Base-by-base conservation (phyloP, 1,140 invertebrate genomes). In the Pseudomyrmex flavicornis region DNA sequence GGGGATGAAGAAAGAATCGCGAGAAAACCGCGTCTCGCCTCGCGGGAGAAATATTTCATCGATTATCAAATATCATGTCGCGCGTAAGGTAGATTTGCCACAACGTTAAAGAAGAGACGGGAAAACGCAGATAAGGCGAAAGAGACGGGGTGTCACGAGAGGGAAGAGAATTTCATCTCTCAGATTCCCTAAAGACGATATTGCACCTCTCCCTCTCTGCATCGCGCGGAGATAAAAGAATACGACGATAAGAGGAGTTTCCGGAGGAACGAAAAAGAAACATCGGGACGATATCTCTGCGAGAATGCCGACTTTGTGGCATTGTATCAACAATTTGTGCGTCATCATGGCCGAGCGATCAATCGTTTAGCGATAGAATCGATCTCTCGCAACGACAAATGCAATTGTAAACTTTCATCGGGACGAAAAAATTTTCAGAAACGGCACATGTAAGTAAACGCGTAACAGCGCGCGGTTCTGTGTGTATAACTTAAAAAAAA, bases 271-370 rank as follows among this genome's bases (percentile, higher is more conserved):
- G 20, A 63, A 58, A 58, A 75, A 52, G 52, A 74, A 62, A 89
- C 75, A 73, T 85, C 88, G 73, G 74, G 35, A 2, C 74, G 85
- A 83, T 89, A 90, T 88, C 83, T 76, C 65, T 61, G 46, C 10
- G 35, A 87, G 70, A 74, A 82, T 73, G 62, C 65, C 82, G 79
- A 88, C 84, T 91, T 89, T 83, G 59, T 59, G 72, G 61, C 79
- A 17, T 73, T 82, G 84, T 66, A 85, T 82, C 85, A 66, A 85
- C 83, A 79, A 76, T 65, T 65, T 85, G 75, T 61, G 80, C 85
- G 69, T 66, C 48, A 65, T 87, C 82, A 83, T 9, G 73, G 74
- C 69, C 65, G 61, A 82, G 26, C 72, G 65, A 84, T 85, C 73
- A 73, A 85, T 88, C 62, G 73, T 63, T 26, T 79, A 17, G 58